phyloP scores from a whole-genome alignment of 2,113 vertebrate genomes.

The Harpagus bidentatus region DNA sequence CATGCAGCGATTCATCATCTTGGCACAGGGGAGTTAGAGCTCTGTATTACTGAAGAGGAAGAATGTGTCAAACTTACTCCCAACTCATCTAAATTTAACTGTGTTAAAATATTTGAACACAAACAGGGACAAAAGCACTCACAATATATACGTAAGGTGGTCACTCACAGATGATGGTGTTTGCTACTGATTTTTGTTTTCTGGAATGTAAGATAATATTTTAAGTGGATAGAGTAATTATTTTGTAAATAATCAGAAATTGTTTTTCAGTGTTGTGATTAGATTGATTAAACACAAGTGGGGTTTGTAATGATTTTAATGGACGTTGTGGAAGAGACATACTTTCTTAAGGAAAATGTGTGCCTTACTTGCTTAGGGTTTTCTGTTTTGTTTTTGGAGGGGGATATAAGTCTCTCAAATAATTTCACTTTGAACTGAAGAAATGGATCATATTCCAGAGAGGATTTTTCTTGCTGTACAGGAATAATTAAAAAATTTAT shows the following conservation, averaged over 20 bases:
- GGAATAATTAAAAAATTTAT: slow-evolving; percentile 51
- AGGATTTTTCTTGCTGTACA: slow-evolving; percentile 27
- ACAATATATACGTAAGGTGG: background rate
- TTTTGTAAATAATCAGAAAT: background rate
- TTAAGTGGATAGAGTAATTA: background rate
- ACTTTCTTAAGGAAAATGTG: background rate
- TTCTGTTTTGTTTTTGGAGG: background rate
- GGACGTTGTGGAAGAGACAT: background rate
- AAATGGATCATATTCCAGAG: slow-evolving; percentile 23
- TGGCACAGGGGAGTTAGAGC: background rate
- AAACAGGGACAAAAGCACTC: background rate
- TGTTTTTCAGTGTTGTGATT: background rate
- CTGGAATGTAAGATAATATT: background rate
- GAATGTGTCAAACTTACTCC: background rate
- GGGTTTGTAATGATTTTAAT: background rate
- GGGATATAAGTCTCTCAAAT: background rate
- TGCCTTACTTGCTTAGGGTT: background rate
- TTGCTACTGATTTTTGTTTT: background rate
- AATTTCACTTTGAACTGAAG: slow-evolving; percentile 16
- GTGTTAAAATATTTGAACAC: background rate
- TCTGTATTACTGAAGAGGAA: background rate
- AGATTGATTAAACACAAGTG: background rate
- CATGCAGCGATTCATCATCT: background rate
- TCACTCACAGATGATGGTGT: slow-evolving; percentile 19
- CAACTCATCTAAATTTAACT: background rate